Evolutionary conservation across 2,113 vertebrate genomes (phyloP), one percentile per base, ranked within the genome.

Genomic region (Proteles cristata): DNA sequence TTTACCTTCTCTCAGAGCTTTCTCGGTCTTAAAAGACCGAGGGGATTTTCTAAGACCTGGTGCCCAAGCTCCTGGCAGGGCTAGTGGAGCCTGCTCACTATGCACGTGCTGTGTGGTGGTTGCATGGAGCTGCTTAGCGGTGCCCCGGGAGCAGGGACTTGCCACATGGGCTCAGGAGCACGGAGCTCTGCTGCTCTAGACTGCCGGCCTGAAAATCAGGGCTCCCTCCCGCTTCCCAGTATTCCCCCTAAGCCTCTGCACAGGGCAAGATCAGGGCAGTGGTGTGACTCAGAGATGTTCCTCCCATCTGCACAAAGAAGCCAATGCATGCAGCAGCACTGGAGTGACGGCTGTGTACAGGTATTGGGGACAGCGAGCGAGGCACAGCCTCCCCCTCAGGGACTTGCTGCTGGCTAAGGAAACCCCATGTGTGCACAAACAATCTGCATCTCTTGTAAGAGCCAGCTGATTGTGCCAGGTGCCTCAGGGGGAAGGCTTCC

Each of bases 21-120:
- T 58, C 73, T 91, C 8, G 58, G n/a, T 45, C 77, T 66, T 81
- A 35, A 5, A 83, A 28, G n/a, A 76, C 23, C 9, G 55, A 16
- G 7, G 14, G 21, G 65, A 23, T 21, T 91, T 74, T 77, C 28
- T 8, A 79, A 45, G 58, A 85, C 39, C 65, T 21, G 61, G 33
- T 1, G 8, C 48, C 83, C 11, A 1, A 43, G 53, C 17, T 55
- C 76, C 48, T 4, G 14, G 45, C 1, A 7, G 43, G 79, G n/a
- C 12, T 7, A 11, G 26, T 17, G 35, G 31, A 15, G 2, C 14
- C 58, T 90, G 39, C 43, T 77, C 10, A 28, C 31, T 23, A n/a
- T 3, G 4, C 39, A n/a, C 0, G 4, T 0, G 48, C 86, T 43
- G 2, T 23, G 35, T 5, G 5, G 35, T 31, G 68, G 11, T 50